phyloP scores from a whole-genome alignment of 2,113 vertebrate genomes.

The Orycteropus afer region DNA sequence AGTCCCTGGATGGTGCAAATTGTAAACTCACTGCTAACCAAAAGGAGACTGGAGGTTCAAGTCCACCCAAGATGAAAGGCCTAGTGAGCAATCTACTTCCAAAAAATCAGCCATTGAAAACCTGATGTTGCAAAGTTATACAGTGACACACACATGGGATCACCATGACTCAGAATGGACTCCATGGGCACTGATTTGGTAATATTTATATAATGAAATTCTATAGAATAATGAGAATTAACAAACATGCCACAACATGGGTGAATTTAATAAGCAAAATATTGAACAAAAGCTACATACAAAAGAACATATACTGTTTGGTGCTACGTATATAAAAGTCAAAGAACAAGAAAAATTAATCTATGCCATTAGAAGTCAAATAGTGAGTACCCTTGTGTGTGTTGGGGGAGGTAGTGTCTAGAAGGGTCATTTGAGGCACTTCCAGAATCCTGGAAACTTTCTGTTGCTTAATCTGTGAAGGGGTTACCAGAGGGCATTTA shows the following conservation, averaged over 20 bases:
- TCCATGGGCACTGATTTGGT: not conserved
- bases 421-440: not conserved
- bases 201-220: not conserved
- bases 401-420: not conserved
- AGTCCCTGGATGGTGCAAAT: not conserved
- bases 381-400: not conserved
- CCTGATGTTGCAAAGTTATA: not conserved
- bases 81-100: no score
- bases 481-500: not conserved
- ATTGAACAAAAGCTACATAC: not conserved
- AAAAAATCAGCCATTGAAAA: not conserved
- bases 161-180: not conserved
- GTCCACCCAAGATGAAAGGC: not conserved
- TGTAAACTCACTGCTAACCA: not conserved
- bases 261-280: not conserved
- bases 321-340: not conserved
- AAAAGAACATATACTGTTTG: not conserved
- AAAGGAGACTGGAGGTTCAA: not conserved
- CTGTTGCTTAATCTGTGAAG: constrained; percentile 15
- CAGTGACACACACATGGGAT: not conserved
- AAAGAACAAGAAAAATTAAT: not conserved
- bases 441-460: not conserved
- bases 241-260: not conserved
- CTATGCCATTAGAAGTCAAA: constrained; percentile 23
- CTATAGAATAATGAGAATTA: not conserved